Evolutionary conservation across 1,140 invertebrate genomes (phyloP).

Genomic region (Drosophila ambigua): DNA sequence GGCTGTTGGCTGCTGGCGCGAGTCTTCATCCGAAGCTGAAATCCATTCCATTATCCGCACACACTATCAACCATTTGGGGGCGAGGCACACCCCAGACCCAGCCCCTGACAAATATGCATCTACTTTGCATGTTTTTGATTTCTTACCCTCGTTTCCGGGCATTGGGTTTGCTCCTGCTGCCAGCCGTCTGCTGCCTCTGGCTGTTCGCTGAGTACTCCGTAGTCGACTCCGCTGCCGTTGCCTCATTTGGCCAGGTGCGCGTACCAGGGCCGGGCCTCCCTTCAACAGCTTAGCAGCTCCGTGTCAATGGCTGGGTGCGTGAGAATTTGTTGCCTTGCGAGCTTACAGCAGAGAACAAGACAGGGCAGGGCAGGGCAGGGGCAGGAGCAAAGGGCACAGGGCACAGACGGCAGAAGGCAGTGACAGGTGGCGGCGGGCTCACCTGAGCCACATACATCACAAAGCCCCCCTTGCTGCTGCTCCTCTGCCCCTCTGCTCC

Average conservation of each 20-base stretch:
- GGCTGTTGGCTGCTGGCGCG: conserved; percentile 2
- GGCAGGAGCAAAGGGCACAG: neutral
- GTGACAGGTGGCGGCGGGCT: conserved; percentile 43
- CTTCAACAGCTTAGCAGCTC: conserved; percentile 65
- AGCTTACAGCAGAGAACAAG: conserved; percentile 47
- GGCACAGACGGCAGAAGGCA: conserved; percentile 6
- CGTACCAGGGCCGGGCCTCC: conserved; percentile 50
- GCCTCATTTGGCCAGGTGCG: conserved; percentile 18
- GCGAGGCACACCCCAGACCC: neutral
- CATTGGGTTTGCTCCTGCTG: no score
- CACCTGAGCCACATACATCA: conserved; percentile 64
- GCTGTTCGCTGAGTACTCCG: no score
- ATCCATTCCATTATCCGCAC: conserved; percentile 61
- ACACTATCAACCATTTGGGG: neutral
- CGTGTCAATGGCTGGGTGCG: conserved; percentile 75
- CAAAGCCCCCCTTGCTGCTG: neutral
- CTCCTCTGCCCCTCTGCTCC: neutral
- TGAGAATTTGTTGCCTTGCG: conserved; percentile 69
- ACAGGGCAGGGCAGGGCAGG: neutral
- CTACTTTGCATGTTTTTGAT: conserved; percentile 74
- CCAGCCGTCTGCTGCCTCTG: no score
- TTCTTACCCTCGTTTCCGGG: conserved; percentile 13
- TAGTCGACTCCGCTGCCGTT: no score
- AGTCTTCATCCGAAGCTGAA: conserved; percentile 46
- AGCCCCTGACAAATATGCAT: conserved; percentile 61